phyloP scores from a whole-genome alignment of 2,113 vertebrate genomes.

The Rhadina sibilatrix region DNA sequence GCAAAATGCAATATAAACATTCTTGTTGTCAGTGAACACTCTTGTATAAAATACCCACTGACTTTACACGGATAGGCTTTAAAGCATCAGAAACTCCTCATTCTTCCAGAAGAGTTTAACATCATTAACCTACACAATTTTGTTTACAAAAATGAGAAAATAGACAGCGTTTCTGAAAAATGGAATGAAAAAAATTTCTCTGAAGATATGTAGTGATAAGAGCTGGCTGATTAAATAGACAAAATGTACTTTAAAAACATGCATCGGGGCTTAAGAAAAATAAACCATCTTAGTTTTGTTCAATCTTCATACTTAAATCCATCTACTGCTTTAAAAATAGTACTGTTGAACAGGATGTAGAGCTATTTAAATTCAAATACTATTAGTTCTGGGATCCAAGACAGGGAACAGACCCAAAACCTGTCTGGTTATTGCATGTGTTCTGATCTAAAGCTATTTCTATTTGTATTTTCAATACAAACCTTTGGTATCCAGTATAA shows the following conservation, averaged over 20 bases:
- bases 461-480: conserved; percentile 28
- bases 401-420: not conserved
- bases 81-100: not conserved
- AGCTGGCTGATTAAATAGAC: not conserved
- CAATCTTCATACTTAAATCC: not conserved
- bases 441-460: not conserved
- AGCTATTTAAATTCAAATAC: not conserved
- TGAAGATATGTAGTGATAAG: not conserved
- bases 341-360: not conserved
- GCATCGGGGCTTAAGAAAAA: accelerated
- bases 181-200: not conserved
- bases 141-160: not conserved
- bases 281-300: not conserved
- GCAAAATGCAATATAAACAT: not conserved
- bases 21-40: not conserved
- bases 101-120: not conserved
- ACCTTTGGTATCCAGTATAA: not conserved
- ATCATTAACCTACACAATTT: not conserved
- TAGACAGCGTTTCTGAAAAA: not conserved
- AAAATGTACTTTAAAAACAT: not conserved
- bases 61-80: not conserved
- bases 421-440: not conserved
- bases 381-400: not conserved
- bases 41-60: not conserved
- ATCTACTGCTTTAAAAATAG: not conserved